Evolutionary conservation across 2,113 vertebrate species (phyloP), one percentile per base, ranked within the genome.

Genomic region (Stegostoma tigrinum): DNA sequence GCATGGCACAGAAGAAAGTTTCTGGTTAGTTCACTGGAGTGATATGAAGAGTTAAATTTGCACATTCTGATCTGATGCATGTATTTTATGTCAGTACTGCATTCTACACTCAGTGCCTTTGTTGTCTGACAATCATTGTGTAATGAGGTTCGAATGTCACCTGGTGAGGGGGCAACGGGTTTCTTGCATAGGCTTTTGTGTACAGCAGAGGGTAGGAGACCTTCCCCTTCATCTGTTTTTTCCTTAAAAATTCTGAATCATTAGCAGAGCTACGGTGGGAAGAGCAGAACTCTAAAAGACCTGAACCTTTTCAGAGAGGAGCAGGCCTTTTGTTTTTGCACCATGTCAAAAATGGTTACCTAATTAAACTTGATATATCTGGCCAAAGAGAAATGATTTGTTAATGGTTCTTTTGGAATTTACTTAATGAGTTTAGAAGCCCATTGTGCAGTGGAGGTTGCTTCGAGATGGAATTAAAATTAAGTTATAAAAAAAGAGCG

Each of bases 331-430:
- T 98, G 98, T 99, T 98, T 98, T 98, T 98, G 98, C 98, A 98
- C 97, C 98, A 98, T 98, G 98, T 99, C 98, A 98, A 98, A 98
- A 98, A 98, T 95, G 96, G 97, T 98, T 98, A 98, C 98, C 98
- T 99, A 99, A 99, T 99, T 99, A 99, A 98, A 98, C 97, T 98
- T 98, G 98, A 98, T 98, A 98, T 98, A 98, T 98, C 98, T 97
- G 98, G 98, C 98, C 97, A 97, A 97, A 98, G 98, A 97, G 98
- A 98, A 98, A 98, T 97, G 97, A 97, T 98, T 98, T 98, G 97
- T 98, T 98, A 98, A 98, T 98, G 98, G 97, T 98, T 98, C 98
- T 98, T 98, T 98, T 97, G 97, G 98, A 99, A 98, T 99, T 98
- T 98, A 98, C 98, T 99, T 99, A 99, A 99, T 99, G 98, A 99